Percentiles rank a stretch among this genome's conserved stretches.
Evolutionary conservation across 1,140 invertebrate genomes (phyloP).

Genomic region (Calliopsis andreniformis): DNA sequence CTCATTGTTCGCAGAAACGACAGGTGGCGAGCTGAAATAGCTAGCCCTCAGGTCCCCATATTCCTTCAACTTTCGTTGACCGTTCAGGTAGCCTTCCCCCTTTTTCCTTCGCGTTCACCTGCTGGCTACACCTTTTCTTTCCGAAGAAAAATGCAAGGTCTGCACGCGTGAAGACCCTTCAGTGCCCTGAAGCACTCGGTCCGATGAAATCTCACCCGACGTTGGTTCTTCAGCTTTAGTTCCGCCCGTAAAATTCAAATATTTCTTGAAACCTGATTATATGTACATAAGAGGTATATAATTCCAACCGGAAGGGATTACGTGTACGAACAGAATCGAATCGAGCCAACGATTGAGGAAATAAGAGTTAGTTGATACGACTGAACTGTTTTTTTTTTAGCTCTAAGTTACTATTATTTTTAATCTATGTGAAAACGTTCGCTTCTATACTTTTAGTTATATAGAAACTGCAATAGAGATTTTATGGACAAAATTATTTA

Average conservation of each 20-base stretch:
- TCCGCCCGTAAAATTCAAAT: not conserved
- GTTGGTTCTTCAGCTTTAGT: not conserved
- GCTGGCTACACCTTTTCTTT: constrained; percentile 13
- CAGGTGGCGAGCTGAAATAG: constrained; percentile 2
- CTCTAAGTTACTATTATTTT: no score
- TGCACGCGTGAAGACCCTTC: not conserved
- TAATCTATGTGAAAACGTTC: no score
- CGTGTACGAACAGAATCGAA: no score
- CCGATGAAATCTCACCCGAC: constrained; percentile 8
- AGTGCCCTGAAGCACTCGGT: no score
- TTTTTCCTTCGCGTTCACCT: constrained; percentile 1
- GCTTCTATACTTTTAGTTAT: no score
- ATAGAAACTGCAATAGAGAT: no score
- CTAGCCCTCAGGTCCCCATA: not conserved
- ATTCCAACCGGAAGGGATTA: not conserved
- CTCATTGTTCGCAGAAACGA: not conserved
- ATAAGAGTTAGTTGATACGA: not conserved
- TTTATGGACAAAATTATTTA: no score
- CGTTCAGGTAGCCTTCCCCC: not conserved
- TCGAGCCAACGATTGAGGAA: not conserved
- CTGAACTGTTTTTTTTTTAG: not conserved
- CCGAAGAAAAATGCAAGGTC: constrained; percentile 7
- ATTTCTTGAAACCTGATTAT: constrained; percentile 4
- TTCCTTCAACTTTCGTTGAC: constrained; percentile 5
- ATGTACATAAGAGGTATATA: not conserved